phyloP scores from a whole-genome alignment of 2,113 vertebrate genomes.

The Caranx ignobilis region DNA sequence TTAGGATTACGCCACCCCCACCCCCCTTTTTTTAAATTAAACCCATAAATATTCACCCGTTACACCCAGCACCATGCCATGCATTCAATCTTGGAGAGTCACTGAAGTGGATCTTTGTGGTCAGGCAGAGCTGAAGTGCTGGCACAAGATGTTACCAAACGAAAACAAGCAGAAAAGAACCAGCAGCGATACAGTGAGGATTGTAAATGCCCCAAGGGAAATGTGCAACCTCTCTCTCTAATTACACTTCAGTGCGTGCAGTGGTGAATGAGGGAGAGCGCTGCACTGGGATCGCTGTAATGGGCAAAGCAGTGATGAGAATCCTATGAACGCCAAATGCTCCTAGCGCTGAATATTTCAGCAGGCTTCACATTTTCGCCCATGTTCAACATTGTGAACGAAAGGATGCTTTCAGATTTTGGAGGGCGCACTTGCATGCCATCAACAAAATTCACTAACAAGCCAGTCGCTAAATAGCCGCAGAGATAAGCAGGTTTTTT shows the following conservation, averaged over 20 bases:
- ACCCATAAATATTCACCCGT: slow-evolving; percentile 22
- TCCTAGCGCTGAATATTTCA: slow-evolving; percentile 69
- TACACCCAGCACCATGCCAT: slow-evolving; percentile 2
- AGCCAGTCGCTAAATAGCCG: slow-evolving; percentile 15
- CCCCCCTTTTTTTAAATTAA: slow-evolving; percentile 7
- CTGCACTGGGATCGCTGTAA: slow-evolving; percentile 62
- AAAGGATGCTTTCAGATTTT: slow-evolving; percentile 46
- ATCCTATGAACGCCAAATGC: slow-evolving; percentile 53
- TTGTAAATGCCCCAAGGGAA: slow-evolving; percentile 67
- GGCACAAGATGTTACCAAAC: slow-evolving; percentile 59
- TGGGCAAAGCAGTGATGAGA: slow-evolving; percentile 70
- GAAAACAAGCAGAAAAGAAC: slow-evolving; percentile 58
- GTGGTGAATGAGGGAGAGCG: slow-evolving; percentile 51
- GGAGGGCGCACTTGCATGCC: slow-evolving; percentile 24
- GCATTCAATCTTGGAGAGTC: slow-evolving; percentile 30
- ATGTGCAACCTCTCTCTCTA: slow-evolving; percentile 65
- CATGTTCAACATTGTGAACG: slow-evolving; percentile 40
- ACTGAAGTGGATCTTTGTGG: slow-evolving; percentile 55
- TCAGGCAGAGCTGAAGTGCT: slow-evolving; percentile 24
- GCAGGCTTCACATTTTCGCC: slow-evolving; percentile 41
- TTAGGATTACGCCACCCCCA: background rate
- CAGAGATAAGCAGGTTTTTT: slow-evolving; percentile 57
- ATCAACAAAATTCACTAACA: slow-evolving; percentile 43
- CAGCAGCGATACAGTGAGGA: slow-evolving; percentile 56
- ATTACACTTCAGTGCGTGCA: slow-evolving; percentile 72